phyloP scores from a whole-genome alignment of 2,888 invertebrate genomes.

The Gryllus longicercus region DNA sequence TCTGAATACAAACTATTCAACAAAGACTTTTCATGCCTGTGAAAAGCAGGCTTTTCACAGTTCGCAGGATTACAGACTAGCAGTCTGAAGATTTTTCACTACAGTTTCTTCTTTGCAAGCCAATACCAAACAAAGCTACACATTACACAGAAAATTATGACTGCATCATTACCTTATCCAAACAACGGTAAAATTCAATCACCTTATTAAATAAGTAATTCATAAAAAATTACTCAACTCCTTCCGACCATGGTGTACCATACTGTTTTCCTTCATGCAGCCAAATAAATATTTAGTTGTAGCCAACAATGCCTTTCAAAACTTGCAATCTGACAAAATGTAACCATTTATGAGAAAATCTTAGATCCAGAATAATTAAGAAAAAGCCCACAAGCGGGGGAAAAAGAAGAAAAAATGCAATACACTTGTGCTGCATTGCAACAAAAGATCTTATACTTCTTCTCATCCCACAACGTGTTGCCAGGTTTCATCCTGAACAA shows the following conservation, averaged over 20 bases:
- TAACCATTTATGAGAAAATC: neutral
- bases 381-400: neutral
- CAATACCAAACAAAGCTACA: neutral
- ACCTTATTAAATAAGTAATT: neutral
- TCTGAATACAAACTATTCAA: neutral
- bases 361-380: neutral
- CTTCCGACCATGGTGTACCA: neutral
- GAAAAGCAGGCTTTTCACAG: neutral
- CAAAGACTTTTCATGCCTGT: neutral
- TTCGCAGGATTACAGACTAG: neutral
- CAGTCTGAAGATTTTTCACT: neutral
- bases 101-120: neutral
- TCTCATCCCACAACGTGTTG: slow-evolving; percentile 23
- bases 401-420: neutral
- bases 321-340: neutral
- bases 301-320: neutral
- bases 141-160: neutral
- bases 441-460: slow-evolving; percentile 8
- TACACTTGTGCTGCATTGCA: neutral
- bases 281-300: neutral
- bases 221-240: neutral
- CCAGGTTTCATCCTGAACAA: slow-evolving; percentile 31
- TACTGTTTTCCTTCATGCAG: neutral
- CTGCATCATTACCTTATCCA: neutral
- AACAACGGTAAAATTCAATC: neutral